Percentiles rank a stretch among this genome's conserved stretches.
Evolutionary conservation across 2,888 invertebrate species (phyloP).

Genomic region (Eumerus sabulonum): DNA sequence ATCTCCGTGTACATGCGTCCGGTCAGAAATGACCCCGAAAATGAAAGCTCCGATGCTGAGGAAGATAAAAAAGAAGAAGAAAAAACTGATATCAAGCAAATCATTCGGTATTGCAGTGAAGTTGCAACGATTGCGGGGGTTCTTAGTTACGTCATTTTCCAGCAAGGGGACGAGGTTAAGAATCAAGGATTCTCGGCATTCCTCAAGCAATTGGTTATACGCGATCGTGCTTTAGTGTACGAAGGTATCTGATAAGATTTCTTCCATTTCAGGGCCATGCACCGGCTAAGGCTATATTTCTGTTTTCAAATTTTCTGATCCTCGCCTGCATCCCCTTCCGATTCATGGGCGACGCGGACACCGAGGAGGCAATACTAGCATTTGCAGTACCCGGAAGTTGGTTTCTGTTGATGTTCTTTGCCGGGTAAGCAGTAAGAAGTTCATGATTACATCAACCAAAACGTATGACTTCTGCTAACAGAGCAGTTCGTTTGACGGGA

Average conservation of each 20-base stretch:
- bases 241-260: not conserved
- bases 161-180: slow-evolving; percentile 96
- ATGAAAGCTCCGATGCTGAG: slow-evolving; percentile 74
- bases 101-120: slow-evolving; percentile 87
- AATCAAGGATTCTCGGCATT: slow-evolving; percentile 95
- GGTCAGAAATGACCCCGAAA: slow-evolving; percentile 75
- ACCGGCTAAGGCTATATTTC: slow-evolving; percentile 96
- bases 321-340: slow-evolving; percentile 94
- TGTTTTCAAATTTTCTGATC: slow-evolving; percentile 93
- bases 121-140: slow-evolving; percentile 91
- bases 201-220: slow-evolving; percentile 90
- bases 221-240: not conserved
- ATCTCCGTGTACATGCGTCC: slow-evolving; percentile 96
- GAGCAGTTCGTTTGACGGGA: slow-evolving; percentile 95
- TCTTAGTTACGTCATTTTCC: slow-evolving; percentile 91
- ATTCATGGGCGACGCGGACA: slow-evolving; percentile 84
- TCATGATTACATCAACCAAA: not conserved
- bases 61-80: slow-evolving; percentile 77
- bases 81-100: slow-evolving; percentile 76
- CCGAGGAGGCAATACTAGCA: slow-evolving; percentile 95
- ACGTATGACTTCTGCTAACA: slow-evolving; percentile 75
- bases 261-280: slow-evolving; percentile 87
- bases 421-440: slow-evolving; percentile 87
- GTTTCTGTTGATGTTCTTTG: slow-evolving; percentile 99
- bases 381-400: slow-evolving; percentile 97